These are phyloP conservation scores for Misgurnus anguillicaudatus DNA, from an alignment of 2,113 vertebrate species.

Conservation along the genomic window DNA sequence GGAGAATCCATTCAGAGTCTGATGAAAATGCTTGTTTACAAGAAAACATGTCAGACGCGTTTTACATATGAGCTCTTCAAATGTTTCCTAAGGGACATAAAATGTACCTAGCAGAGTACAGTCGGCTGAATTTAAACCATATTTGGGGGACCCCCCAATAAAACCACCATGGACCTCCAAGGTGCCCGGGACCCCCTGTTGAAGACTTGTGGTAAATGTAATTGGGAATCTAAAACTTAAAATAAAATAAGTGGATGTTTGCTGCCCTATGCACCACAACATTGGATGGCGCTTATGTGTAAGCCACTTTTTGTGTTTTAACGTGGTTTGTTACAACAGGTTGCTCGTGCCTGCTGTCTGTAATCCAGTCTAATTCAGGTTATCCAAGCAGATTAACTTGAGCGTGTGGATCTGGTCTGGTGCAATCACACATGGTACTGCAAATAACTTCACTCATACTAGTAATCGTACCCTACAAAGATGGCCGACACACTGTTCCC, in stretches of 20 bases:
- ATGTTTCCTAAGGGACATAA: constrained; percentile 15
- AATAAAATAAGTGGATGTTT: too few relatives aligned
- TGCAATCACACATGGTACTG: constrained; percentile 36
- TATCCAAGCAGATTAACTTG: constrained; percentile 50
- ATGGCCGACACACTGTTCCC: neutral
- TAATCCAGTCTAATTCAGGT: constrained; percentile 69
- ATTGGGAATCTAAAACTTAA: neutral
- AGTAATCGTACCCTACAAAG: constrained; percentile 24
- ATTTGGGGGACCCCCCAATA: too few relatives aligned
- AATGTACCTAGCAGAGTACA: neutral
- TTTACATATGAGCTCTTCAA: too few relatives aligned
- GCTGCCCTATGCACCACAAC: neutral
- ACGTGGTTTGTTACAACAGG: constrained; percentile 28
- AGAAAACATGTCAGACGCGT: too few relatives aligned
- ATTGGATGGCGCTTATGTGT: constrained; percentile 44
- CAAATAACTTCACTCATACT: constrained; percentile 29
- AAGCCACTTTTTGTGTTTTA: constrained; percentile 32
- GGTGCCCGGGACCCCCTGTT: too few relatives aligned
- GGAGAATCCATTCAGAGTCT: too few relatives aligned
- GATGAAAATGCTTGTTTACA: too few relatives aligned
- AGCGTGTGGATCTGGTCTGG: constrained; percentile 31
- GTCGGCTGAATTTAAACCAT: too few relatives aligned
- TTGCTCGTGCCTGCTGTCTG: constrained; percentile 24
- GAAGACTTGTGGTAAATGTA: too few relatives aligned
- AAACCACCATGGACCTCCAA: too few relatives aligned